Evolutionary conservation across 2,888 invertebrate species (phyloP).

Genomic region (Dromius quadrimaculatus): DNA sequence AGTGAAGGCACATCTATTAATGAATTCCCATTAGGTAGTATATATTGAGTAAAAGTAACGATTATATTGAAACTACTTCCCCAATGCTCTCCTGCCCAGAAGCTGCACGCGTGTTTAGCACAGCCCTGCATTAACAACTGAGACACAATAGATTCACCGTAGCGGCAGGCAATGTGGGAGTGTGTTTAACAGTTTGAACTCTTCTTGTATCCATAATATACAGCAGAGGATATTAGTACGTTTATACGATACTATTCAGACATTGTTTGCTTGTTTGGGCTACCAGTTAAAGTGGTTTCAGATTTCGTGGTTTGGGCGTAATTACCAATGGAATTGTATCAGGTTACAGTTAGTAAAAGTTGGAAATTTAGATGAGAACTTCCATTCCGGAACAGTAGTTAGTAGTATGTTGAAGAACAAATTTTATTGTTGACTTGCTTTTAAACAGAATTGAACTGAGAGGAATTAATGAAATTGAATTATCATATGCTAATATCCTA

Average conservation of each 20-base stretch:
- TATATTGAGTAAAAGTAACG: no score
- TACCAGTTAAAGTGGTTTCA: slow-evolving; percentile 7
- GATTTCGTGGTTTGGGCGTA: slow-evolving; percentile 25
- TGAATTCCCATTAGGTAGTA: no score
- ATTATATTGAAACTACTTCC: no score
- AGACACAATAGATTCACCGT: slow-evolving; percentile 10
- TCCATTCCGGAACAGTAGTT: no score
- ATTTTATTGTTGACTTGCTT: no score
- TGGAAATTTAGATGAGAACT: slow-evolving; percentile 5
- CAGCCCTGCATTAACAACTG: slow-evolving; percentile 5
- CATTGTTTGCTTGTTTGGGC: slow-evolving; percentile 24
- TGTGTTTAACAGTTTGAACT: slow-evolving; percentile 15
- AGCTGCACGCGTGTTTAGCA: no score
- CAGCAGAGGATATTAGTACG: slow-evolving; percentile 13
- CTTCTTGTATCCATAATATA: slow-evolving; percentile 14
- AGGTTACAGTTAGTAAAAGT: slow-evolving; percentile 6
- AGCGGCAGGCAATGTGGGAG: slow-evolving; percentile 24
- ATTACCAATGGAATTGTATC: slow-evolving; percentile 1
- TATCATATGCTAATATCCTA: no score
- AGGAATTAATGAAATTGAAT: no score
- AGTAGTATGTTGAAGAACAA: no score
- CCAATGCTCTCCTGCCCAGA: no score
- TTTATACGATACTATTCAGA: slow-evolving; percentile 20
- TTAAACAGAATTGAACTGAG: no score
- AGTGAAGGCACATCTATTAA: no score